Base-by-base conservation (phyloP, 2,888 invertebrate species). In the Agonopterix arenella region DNA sequence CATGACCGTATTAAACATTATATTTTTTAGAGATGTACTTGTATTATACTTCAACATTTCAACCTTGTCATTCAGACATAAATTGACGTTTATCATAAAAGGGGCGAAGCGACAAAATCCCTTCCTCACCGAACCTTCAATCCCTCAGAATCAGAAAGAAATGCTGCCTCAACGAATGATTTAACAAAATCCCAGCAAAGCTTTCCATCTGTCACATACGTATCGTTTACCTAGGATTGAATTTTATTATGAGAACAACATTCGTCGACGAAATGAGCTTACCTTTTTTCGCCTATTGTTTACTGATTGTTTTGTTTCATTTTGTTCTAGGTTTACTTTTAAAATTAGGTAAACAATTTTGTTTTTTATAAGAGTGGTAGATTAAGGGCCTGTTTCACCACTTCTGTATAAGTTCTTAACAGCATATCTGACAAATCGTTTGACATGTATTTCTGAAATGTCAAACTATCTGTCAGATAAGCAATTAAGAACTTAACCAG, bases 281-380 rank as follows among this genome's bases (percentile, higher is more conserved):
- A 38, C 42, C 44, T 50, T 47, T 51, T 51, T 47, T 48, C 3
- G 38, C 57, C n/a, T 38, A 52, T 54, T 50, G 46, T 43, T 61
- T 59, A 60, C 55, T 55, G 47, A 52, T 53, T 48, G 10, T 11
- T 40, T 10, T 40, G 11, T 61, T 69, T 69, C 66, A 56, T 69
- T 80, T 84, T 85, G 77, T 86, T 88, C 76, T 86, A 86, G 86
- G 79, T 86, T 81, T 88, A 88, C 70, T 84, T 88, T 81, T 86
- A 76, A 77, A 67, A 58, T 54, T 49, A 55, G 60, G 70, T 69
- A 72, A 76, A 59, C 56, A 61, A 38, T 52, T 58, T 54, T 50
- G 45, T 54, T 57, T 60, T 52, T 61, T 13, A 43, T 40, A 40
- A 5, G 40, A n/a, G 40, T 40, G 40, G 40, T 40, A 40, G 40